A percentile compares a stretch with the other conserved stretches of the same genome.
phyloP scores from a whole-genome alignment of 37 sponge, comb jelly and placozoan species.

The Dysidea cf. avara region DNA sequence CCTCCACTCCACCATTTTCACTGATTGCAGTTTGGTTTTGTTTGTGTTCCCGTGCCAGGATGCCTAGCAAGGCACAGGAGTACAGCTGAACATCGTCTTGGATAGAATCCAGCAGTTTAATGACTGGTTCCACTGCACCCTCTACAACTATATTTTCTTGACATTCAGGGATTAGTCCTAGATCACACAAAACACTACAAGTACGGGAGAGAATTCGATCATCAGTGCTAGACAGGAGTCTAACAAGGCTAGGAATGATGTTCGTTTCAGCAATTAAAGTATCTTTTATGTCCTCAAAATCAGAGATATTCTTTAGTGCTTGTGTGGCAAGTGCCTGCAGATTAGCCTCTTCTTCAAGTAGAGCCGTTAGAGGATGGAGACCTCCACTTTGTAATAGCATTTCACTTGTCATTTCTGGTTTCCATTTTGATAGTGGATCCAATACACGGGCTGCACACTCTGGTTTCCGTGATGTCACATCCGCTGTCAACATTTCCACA shows the following conservation, averaged over 20 bases:
- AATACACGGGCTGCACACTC: constrained; percentile 55
- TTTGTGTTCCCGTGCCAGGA: constrained; percentile 36
- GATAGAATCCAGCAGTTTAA: constrained; percentile 42
- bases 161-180: constrained; percentile 35
- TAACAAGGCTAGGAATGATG: constrained; percentile 54
- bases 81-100: constrained; percentile 55
- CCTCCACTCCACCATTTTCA: constrained; percentile 18
- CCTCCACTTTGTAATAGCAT: constrained; percentile 7
- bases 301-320: constrained; percentile 63
- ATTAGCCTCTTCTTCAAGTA: constrained; percentile 40
- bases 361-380: constrained; percentile 28
- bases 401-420: not conserved
- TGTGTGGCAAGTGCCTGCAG: constrained; percentile 47
- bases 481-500: constrained; percentile 59
- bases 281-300: constrained; percentile 15
- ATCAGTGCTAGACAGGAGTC: constrained; percentile 37
- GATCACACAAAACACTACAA: constrained; percentile 57
- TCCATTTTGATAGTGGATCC: constrained; percentile 56
- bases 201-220: constrained; percentile 60
- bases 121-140: constrained; percentile 47
- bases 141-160: constrained; percentile 35
- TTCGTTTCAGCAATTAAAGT: constrained; percentile 35
- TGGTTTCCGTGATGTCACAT: constrained; percentile 11
- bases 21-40: constrained; percentile 30
- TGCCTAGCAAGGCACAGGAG: constrained; percentile 57